Base-by-base conservation (phyloP, 2,888 invertebrate species). In the Dicyrtoma fusca region DNA sequence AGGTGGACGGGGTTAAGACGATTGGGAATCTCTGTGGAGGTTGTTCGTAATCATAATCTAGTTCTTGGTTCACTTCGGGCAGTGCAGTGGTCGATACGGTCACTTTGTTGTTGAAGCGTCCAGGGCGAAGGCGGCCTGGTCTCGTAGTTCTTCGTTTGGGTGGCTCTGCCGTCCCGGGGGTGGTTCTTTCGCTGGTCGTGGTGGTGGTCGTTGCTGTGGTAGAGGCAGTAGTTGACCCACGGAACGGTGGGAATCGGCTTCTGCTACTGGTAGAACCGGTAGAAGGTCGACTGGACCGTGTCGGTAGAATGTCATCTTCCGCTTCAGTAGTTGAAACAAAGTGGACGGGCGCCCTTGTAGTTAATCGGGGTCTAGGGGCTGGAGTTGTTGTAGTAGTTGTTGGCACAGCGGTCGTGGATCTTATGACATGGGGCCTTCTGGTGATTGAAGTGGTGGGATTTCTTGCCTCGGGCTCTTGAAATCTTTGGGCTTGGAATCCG, bases 1-100 rank as follows among this genome's bases (percentile, higher is more conserved):
- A 34, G 3, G 34, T 34, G 1, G 57, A 17, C 0, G 57, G 55
- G 14, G 55, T 17, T 2, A 26, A 26, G 26, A 51, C 1, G 34
- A 49, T n/a, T 44, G 49, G 17, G 34, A n/a, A 5, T 11, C n/a
- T 21, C n/a, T 53, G 17, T 14, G 10, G 21, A 14, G 14, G 11
- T 49, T 59, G 64, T 14, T 76, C 71, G 69, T 76, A 74, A 23
- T 77, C 77, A 25, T 69, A 69, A 11, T 73, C 74, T 45, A 75
- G 59, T 17, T 74, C 77, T 66, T 75, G 75, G 25, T 42, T 62
- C 11, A 68, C 68, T 53, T 72, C 72, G 3, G 68, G 72, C 8
- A 72, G 13, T 1, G 68, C 62, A 42, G 71, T 71, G 0, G 71
- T 71, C 11, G 26, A 19, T 34, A 44, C 25, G 8, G 17, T 44